Base-by-base conservation (phyloP, 2,888 invertebrate genomes). In the Actias luna region DNA sequence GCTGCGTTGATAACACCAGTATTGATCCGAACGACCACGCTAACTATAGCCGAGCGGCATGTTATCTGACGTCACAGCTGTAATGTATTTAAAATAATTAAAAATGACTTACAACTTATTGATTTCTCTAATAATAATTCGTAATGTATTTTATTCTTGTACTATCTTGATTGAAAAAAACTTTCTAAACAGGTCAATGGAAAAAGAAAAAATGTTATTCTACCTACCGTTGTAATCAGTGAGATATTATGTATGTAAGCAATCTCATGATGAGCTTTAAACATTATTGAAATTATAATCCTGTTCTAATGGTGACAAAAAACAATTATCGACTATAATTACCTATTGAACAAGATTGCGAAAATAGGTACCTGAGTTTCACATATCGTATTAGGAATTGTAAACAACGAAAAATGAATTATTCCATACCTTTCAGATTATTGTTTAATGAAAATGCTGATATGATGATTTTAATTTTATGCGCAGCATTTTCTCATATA, bases 1-100 rank as follows among this genome's bases (percentile, higher is more conserved):
- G 80, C 72, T 82, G 78, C 77, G 82, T 83, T 91, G 92, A 91
- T 92, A 91, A 90, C 82, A 76, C 42, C 74, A 69, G 85, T 92
- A 92, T 92, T 91, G 92, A 92, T 92, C 87, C 84, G 78, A 65
- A 69, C 72, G 68, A 79, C 82, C 75, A 42, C 5, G 42, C 42
- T 42, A 42, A 42, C 42, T 42, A 42, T 42, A 42, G 42, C 42
- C n/a, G 79, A 77, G 76, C 74, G 74, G 70, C 69, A 72, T 71
- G 71, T 78, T 68, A 64, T 69, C 71, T 67, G 73, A 80, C 84
- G 84, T 84, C 83, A 84, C 74, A 78, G 71, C 75, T 76, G 74
- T 78, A 70, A 59, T 65, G 66, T 69, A 71, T 65, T 64, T 66
- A 67, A 72, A 59, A 63, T 59, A 63, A 61, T 65, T 58, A 64